phyloP scores from a whole-genome alignment of 2,888 invertebrate genomes.

The Sipunculus nudus region DNA sequence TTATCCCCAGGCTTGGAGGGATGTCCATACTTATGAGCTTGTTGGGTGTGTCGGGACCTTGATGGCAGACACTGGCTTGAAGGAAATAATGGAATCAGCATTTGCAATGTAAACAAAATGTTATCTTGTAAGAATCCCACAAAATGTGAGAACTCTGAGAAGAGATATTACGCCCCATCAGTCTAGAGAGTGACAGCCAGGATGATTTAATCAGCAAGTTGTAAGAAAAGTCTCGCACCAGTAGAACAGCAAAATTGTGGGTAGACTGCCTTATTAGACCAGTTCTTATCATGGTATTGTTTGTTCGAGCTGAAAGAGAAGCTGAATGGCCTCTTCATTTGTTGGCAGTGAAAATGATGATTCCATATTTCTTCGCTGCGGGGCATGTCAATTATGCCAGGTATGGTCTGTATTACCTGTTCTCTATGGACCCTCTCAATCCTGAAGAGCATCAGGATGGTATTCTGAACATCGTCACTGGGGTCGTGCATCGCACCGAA shows the following conservation, averaged over 20 bases:
- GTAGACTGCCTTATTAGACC: too few species aligned
- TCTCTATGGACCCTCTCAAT: slow-evolving; percentile 25
- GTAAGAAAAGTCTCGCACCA: background rate
- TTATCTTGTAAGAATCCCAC: slow-evolving; percentile 18
- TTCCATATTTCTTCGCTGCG: too few species aligned
- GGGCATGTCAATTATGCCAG: too few species aligned
- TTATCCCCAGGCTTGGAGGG: slow-evolving; percentile 13
- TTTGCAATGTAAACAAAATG: slow-evolving; percentile 17
- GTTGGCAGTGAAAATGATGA: too few species aligned
- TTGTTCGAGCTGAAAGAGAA: too few species aligned
- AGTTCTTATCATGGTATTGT: too few species aligned
- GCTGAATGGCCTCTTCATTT: too few species aligned
- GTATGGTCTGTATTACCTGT: too few species aligned
- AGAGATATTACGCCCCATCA: slow-evolving; percentile 1
- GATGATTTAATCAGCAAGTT: slow-evolving; percentile 11
- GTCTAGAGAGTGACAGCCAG: background rate
- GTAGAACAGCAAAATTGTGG: slow-evolving; percentile 19
- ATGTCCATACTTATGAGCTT: slow-evolving; percentile 17
- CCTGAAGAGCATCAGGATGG: slow-evolving; percentile 13
- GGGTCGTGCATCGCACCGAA: background rate
- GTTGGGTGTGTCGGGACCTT: slow-evolving; percentile 19
- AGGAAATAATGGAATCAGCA: slow-evolving; percentile 11
- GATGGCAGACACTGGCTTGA: slow-evolving; percentile 17
- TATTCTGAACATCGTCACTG: slow-evolving; percentile 17
- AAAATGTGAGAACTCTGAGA: slow-evolving; percentile 17